phyloP scores from a whole-genome alignment of 2,113 vertebrate genomes.

The Aldabrachelys gigantea region DNA sequence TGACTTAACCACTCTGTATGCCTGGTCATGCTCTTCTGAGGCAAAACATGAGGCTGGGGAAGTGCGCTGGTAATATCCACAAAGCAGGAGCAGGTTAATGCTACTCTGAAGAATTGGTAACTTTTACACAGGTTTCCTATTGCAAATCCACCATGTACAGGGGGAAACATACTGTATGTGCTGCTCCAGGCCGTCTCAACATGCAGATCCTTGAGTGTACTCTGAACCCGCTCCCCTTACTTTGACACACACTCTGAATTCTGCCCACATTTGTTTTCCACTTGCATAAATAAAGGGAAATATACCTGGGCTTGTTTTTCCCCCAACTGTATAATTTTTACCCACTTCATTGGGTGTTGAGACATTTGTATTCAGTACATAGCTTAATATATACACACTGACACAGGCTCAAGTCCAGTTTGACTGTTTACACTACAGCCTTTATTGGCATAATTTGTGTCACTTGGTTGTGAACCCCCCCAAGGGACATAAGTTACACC shows the following conservation, averaged over 20 bases:
- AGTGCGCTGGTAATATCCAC: background rate
- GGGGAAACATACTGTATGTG: background rate
- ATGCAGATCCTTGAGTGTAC: background rate
- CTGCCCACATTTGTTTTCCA: background rate
- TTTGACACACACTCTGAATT: fast-evolving
- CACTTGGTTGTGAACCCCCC: too few relatives aligned
- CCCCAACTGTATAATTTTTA: background rate
- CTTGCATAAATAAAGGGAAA: background rate
- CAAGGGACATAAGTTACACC: background rate
- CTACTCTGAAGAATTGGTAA: background rate
- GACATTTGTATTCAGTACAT: background rate
- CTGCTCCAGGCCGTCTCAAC: background rate
- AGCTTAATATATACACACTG: background rate
- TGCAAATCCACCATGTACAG: background rate
- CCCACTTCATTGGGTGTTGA: background rate
- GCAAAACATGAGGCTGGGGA: background rate
- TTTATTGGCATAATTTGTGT: too few relatives aligned
- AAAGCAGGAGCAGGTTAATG: background rate
- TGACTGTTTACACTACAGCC: background rate
- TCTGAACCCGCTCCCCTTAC: background rate
- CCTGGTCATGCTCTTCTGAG: background rate
- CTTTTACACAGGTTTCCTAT: background rate
- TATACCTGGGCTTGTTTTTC: background rate
- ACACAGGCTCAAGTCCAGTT: background rate
- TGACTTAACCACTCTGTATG: background rate